Base-by-base conservation (phyloP, 2,888 invertebrate species). In the Balanococcus diminutus region DNA sequence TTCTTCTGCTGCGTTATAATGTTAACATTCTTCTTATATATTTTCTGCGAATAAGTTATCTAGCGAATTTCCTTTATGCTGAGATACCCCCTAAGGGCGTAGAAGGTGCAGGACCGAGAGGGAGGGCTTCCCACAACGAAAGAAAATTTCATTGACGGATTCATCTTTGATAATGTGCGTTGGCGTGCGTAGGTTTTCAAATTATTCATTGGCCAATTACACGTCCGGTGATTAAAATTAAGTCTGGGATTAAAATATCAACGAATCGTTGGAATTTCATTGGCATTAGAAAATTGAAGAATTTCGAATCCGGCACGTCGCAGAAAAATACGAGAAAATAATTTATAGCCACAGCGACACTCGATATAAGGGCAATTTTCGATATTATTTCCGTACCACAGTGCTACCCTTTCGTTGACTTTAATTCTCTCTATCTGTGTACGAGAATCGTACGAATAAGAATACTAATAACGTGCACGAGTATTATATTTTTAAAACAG, bases 21-120 rank as follows among this genome's bases (percentile, higher is more conserved):
- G 75, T 79, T 79, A 79, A 32, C 36, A 79, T 79, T 79, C 75
- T 36, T 79, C 25, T 31, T 32, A 36, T 16, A 16, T 32, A 79
- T 32, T 8, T 79, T 67, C 36, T 36, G 75, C n/a, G 75, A 2
- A 25, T 19, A 36, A 79, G 31, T 72, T 79, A n/a, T n/a, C n/a
- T n/a, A 19, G 75, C 75, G 36, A 36, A 79, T 79, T 79, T 79
- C 36, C n/a, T 31, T 31, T 31, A 22, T 56, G 11, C 22, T 22
- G 1, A 46, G 42, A 6, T 56, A 67, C 3, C 4, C 25, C 28
- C 28, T 67, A 67, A 11, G 1, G 28, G n/a, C 11, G 8, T 67
- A 28, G 56, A 56, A 11, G n/a, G 46, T 9, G 36, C 36, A 46
- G 14, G 14, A 46, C 14, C 14, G 67, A 67, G 19, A 31, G 1